phyloP scores from a whole-genome alignment of 2,888 invertebrate genomes.

The Apotomis capreana region DNA sequence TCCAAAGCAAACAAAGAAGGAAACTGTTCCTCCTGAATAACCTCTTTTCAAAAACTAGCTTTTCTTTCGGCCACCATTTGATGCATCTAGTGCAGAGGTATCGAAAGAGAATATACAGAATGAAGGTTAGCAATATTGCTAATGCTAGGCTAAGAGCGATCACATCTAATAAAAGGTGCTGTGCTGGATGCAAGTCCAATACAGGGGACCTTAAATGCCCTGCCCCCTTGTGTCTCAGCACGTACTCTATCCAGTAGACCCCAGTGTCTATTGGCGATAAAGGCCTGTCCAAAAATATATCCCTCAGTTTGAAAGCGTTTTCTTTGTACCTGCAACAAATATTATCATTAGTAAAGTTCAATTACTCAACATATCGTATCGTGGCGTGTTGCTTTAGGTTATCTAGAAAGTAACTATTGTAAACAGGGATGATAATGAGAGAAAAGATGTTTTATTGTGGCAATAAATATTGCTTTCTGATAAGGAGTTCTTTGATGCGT shows the following conservation, averaged over 20 bases:
- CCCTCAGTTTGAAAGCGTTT: constrained; percentile 75
- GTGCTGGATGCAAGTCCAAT: constrained; percentile 72
- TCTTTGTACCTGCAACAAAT: constrained; percentile 77
- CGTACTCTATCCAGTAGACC: constrained; percentile 86
- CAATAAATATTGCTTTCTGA: constrained; percentile 27
- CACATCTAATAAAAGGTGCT: constrained; percentile 75
- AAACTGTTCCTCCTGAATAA: constrained; percentile 68
- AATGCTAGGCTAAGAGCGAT: constrained; percentile 64
- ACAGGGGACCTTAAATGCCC: constrained; percentile 78
- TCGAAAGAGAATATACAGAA: constrained; percentile 70
- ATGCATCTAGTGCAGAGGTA: constrained; percentile 73
- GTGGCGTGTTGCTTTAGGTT: constrained; percentile 11
- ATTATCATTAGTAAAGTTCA: constrained; percentile 24
- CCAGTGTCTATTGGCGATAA: constrained; percentile 83
- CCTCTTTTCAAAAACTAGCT: constrained; percentile 67
- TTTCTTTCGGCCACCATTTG: constrained; percentile 73
- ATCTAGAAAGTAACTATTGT: constrained; percentile 23
- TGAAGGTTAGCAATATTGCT: constrained; percentile 61
- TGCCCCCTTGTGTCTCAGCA: constrained; percentile 83
- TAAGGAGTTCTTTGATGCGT: constrained; percentile 25
- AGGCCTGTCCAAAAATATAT: constrained; percentile 83
- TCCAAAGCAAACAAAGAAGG: constrained; percentile 70
- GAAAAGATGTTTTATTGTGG: constrained; percentile 18
- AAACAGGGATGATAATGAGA: constrained; percentile 29
- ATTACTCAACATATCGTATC: constrained; percentile 51